Base-by-base conservation (phyloP, 2,888 invertebrate genomes). In the Apeira syringaria region DNA sequence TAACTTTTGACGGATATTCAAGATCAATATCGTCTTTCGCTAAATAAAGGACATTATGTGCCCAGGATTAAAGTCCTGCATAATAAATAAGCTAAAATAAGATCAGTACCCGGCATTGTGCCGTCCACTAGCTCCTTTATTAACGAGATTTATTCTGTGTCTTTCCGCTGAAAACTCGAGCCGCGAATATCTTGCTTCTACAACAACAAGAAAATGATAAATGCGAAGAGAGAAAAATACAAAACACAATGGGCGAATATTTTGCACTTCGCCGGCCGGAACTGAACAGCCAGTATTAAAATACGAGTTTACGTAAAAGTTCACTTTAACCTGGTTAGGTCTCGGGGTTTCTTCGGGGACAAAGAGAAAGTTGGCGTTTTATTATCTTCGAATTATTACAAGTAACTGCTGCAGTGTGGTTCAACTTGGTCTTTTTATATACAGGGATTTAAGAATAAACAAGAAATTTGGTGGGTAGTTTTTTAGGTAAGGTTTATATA, bases 51-150 rank as follows among this genome's bases (percentile, higher is more conserved):
- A 56, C 57, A 59, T 63, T 69, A 73, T 75, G 38, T 40, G 6
- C 50, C 55, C 54, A 47, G 69, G 71, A 75, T 80, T 74, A 75
- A 61, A 68, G 62, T 57, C 65, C 67, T 68, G 69, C 71, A 73
- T 77, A 69, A 73, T 71, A 71, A 76, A 79, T 77, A 62, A 70
- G 64, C 67, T 71, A 70, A 71, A 76, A 79, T 77, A 62, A 70
- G 64, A 67, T 71, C 68, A 64, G 70, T 70, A 67, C 54, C 52
- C 54, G 54, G 55, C 61, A 63, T 60, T 53, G 29, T 13, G 27
- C 29, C 57, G 58, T 56, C 41, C 56, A 47, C 53, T 40, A 53
- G 36, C 50, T 64, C 67, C 68, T 69, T 74, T 68, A 68, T 67
- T 67, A 58, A 42, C 8, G 26, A 27, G n/a, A n/a, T n/a, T n/a